phyloP scores from a whole-genome alignment of 1,140 invertebrate genomes.

The Colletes gigas region DNA sequence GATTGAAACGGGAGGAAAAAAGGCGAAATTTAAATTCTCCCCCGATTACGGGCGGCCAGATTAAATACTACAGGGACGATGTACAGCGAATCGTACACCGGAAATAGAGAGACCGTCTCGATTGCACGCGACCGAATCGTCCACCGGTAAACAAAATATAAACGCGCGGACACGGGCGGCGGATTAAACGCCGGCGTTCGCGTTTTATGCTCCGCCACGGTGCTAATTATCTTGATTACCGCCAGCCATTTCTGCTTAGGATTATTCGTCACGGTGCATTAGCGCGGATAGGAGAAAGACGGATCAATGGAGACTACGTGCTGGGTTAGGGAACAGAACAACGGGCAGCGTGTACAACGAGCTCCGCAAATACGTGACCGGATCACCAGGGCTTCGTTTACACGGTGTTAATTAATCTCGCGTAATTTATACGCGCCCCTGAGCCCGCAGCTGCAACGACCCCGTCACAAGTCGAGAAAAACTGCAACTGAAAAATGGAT shows the following conservation, averaged over 20 bases:
- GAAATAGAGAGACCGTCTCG: background rate
- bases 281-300: background rate
- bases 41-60: background rate
- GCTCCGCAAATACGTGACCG: conserved; percentile 41
- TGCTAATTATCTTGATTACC: conserved; percentile 50
- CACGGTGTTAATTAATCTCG: conserved; percentile 53
- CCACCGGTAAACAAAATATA: background rate
- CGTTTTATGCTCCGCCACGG: conserved; percentile 15
- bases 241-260: conserved; percentile 17
- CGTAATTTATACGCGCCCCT: conserved; percentile 19
- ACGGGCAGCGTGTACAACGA: background rate
- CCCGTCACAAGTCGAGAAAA: background rate
- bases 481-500: no score
- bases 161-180: background rate
- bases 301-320: conserved; percentile 41
- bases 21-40: no score
- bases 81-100: background rate
- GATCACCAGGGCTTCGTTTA: conserved; percentile 20
- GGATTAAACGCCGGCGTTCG: conserved; percentile 14
- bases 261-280: conserved; percentile 49
- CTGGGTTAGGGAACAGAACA: background rate
- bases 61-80: background rate
- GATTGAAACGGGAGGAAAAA: no score
- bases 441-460: background rate
- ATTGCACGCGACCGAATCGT: background rate